These are phyloP conservation scores for Formica selysi DNA, from an alignment of 1,140 invertebrate genomes.

Conservation along the genomic window DNA sequence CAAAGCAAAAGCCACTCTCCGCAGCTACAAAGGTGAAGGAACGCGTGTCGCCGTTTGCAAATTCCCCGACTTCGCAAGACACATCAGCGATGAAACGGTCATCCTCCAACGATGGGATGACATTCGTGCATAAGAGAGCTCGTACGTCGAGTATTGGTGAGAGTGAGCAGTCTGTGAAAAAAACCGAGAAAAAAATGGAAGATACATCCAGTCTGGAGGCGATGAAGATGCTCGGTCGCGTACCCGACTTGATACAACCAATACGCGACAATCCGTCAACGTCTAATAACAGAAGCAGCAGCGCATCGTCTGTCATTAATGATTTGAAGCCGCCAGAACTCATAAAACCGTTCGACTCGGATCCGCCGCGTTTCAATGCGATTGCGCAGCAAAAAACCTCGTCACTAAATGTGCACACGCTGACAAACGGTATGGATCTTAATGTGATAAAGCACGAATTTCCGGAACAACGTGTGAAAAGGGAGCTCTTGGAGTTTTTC, in stretches of 20 bases:
- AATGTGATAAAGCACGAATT: constrained; percentile 56
- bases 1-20: constrained; percentile 79
- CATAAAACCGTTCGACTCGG: constrained; percentile 80
- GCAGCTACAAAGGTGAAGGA: constrained; percentile 76
- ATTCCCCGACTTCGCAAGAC: constrained; percentile 70
- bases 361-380: constrained; percentile 47
- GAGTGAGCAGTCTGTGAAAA: constrained; percentile 82
- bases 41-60: constrained; percentile 76
- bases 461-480: constrained; percentile 61
- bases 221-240: constrained; percentile 75
- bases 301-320: constrained; percentile 70
- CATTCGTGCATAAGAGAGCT: constrained; percentile 71
- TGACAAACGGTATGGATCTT: constrained; percentile 76
- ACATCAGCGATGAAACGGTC: constrained; percentile 49
- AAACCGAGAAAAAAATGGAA: constrained; percentile 72
- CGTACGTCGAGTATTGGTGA: constrained; percentile 81
- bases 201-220: constrained; percentile 74
- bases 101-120: constrained; percentile 52
- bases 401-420: constrained; percentile 38
- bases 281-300: constrained; percentile 63
- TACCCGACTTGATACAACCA: constrained; percentile 76
- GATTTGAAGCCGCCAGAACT: constrained; percentile 81
- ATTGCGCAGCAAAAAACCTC: constrained; percentile 70
- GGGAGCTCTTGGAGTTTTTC: constrained; percentile 60
- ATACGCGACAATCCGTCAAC: constrained; percentile 70